phyloP scores from a whole-genome alignment of 2,888 invertebrate species.

The Pediacus dermestoides region DNA sequence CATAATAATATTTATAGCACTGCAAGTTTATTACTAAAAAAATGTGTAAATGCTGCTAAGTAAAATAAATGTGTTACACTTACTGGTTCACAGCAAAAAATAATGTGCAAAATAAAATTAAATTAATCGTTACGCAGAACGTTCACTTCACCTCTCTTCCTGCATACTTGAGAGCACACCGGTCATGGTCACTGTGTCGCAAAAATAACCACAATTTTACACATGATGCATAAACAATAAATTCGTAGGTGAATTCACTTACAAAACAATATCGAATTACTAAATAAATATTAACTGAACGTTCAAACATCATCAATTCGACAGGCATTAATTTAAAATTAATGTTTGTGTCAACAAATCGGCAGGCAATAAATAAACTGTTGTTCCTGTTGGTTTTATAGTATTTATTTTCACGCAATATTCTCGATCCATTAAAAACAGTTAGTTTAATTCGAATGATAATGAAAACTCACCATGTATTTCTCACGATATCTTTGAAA shows the following conservation, averaged over 20 bases:
- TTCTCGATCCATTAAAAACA: constrained; percentile 3
- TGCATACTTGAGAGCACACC: constrained; percentile 4
- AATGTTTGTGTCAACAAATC: constrained; percentile 5
- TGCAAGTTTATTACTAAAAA: no score
- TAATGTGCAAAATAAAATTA: no score
- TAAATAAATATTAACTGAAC: no score
- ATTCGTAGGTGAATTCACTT: no score
- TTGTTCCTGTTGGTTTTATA: not conserved
- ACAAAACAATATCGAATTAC: no score
- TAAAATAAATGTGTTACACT: no score
- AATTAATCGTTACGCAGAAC: constrained; percentile 7
- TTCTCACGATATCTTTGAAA: constrained; percentile 17
- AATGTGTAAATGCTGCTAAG: no score
- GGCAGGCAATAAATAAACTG: not conserved
- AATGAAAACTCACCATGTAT: constrained; percentile 8
- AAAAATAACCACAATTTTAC: constrained; percentile 2
- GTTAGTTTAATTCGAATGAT: constrained; percentile 6
- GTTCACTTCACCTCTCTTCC: constrained; percentile 3
- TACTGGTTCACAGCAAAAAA: no score
- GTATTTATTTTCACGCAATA: constrained; percentile 5
- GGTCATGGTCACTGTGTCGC: constrained; percentile 10
- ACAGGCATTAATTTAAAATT: constrained; percentile 3
- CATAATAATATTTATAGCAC: no score
- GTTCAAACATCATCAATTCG: no score
- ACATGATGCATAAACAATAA: no score